These are phyloP conservation scores for Vidua macroura DNA, from an alignment of 2,113 vertebrate species.

Conservation along the genomic window DNA sequence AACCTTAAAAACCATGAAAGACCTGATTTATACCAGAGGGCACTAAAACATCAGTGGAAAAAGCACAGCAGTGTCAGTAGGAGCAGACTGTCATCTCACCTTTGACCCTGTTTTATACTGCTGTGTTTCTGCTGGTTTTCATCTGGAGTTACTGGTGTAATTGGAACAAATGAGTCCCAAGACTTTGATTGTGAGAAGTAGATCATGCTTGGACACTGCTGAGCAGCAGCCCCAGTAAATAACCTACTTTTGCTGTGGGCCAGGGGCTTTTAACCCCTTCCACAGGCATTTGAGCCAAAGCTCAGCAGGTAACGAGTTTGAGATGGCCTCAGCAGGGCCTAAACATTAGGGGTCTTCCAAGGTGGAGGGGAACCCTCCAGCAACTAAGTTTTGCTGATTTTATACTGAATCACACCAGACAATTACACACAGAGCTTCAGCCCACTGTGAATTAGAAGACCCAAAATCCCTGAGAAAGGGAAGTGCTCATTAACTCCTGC, in stretches of 20 bases:
- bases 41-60: background rate
- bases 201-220: background rate
- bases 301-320: background rate
- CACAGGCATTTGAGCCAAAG: background rate
- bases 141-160: background rate
- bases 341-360: background rate
- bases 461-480: background rate
- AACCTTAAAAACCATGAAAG: background rate
- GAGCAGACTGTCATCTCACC: background rate
- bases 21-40: background rate
- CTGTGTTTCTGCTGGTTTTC: background rate
- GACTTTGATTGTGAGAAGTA: background rate
- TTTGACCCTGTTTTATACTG: background rate
- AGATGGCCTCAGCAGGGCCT: background rate
- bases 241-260: background rate
- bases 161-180: background rate
- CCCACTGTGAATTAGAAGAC: background rate
- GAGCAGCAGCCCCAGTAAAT: background rate
- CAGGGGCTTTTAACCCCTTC: background rate
- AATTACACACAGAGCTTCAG: background rate
- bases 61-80: background rate
- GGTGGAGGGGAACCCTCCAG: rapidly evolving
- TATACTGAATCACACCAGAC: background rate
- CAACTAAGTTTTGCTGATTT: background rate
- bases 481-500: background rate